Base-by-base conservation (phyloP, 2,797 vertebrate genomes). In the Tragopan temminckii region DNA sequence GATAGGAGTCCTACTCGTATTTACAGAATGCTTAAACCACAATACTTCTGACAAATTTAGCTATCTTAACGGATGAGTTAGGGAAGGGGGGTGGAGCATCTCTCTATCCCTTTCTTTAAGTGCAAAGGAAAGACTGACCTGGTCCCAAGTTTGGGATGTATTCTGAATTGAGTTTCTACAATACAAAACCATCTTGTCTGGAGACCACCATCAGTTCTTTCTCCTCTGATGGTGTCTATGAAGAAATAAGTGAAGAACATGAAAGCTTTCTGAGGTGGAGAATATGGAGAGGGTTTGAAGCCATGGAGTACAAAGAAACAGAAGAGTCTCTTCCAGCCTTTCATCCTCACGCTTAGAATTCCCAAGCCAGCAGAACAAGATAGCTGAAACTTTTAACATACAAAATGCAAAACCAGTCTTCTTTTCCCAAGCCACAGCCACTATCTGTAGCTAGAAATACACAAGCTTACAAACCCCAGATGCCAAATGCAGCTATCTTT, bases 121-220 rank as follows among this genome's bases (percentile, higher is more conserved):
- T 4, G 18, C 43, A 67, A 79, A 55, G 4, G 38, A 76, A 74
- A 74, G 17, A 36, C 7, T 66, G 14, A 66, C 7, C 16, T 36
- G 11, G 4, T 61, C 7, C 4, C 7, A 35, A n/a, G 4, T 19
- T 0, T 17, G 7, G 45, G 23, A 40, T 29, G 11, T 45, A 6
- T 23, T 79, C 77, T 85, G 31, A 52, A 19, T 14, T 42, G 12
- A 88, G 43, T 15, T 66, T 15, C 36, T 58, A 24, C 31, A 64
- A 36, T 23, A 4, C 7, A 82, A 91, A 29, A 2, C 4, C 2
- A 0, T 61, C 57, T 63, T 69, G 4, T 36, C 42, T 75, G 16
- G 18, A 24, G 27, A 36, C 9, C 9, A 50, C 17, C 11, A 43
- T 46, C 45, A 53, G 45, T 53, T 80, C 43, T 33, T 94, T 13